A percentile compares a stretch with the other conserved stretches of the same genome.
phyloP scores from a whole-genome alignment of 1,140 invertebrate species.

The Charaxes varanes region DNA sequence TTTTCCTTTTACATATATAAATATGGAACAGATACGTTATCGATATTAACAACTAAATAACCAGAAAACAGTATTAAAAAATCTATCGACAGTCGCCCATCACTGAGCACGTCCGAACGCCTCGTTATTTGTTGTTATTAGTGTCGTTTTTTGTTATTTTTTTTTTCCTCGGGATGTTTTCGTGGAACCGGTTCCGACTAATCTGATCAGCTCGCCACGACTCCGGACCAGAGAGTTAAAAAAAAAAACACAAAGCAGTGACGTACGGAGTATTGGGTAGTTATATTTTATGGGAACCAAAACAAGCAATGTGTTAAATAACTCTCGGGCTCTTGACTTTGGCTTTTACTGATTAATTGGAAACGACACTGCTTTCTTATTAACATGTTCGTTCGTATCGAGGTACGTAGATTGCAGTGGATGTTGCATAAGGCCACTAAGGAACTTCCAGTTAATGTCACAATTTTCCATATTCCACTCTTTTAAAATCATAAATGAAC shows the following conservation, averaged over 20 bases:
- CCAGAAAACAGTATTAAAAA: too few species aligned
- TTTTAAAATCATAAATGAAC: too few species aligned
- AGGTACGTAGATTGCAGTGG: too few species aligned
- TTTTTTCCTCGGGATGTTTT: conserved; percentile 56
- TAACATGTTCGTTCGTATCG: too few species aligned
- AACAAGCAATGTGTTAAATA: conserved; percentile 8
- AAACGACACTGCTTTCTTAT: not conserved
- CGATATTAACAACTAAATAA: too few species aligned
- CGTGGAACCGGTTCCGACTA: conserved; percentile 55
- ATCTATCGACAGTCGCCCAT: conserved; percentile 28
- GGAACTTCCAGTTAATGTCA: too few species aligned
- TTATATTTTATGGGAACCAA: conserved; percentile 20
- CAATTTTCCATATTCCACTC: too few species aligned
- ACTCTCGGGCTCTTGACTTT: conserved; percentile 3
- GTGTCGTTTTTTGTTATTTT: conserved; percentile 58
- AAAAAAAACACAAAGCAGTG: conserved; percentile 16
- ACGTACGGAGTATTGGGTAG: conserved; percentile 17
- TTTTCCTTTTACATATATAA: too few species aligned
- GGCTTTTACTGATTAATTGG: conserved; percentile 5
- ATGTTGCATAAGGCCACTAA: too few species aligned
- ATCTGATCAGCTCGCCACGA: conserved; percentile 65
- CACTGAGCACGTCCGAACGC: conserved; percentile 36
- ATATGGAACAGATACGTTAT: too few species aligned
- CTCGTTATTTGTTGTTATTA: conserved; percentile 73
- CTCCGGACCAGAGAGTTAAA: conserved; percentile 11